These are phyloP conservation scores for Hyperopisus bebe DNA, from an alignment of 2,113 vertebrate genomes.

Conservation along the genomic window DNA sequence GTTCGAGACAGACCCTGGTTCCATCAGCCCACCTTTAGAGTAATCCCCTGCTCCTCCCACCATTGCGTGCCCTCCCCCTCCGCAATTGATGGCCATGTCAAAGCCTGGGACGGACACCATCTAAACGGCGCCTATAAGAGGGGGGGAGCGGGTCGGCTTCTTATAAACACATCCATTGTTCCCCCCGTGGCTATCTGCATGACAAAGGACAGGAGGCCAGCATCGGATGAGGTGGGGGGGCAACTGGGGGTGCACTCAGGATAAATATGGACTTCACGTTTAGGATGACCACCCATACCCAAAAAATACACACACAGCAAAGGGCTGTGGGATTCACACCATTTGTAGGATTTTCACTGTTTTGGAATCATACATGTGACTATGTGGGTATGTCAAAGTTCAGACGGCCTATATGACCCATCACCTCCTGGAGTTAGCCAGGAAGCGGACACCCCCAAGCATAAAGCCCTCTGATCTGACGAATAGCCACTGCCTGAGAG, in stretches of 20 bases:
- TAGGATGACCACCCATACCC: not conserved
- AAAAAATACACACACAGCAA: not conserved
- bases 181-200: constrained; percentile 11
- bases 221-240: constrained; percentile 15
- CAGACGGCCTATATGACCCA: not conserved
- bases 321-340: not conserved
- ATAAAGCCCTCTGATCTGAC: not conserved
- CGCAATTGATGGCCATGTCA: constrained; percentile 28
- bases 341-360: not conserved
- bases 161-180: constrained; percentile 20
- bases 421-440: not conserved
- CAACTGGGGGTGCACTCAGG: not conserved
- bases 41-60: constrained; percentile 50
- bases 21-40: constrained; percentile 45
- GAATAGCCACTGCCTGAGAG: not conserved
- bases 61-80: constrained; percentile 26
- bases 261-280: not conserved
- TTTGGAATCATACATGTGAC: not conserved
- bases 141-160: not conserved
- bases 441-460: not conserved
- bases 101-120: constrained; percentile 19
- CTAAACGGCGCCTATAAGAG: constrained; percentile 6
- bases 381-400: not conserved
- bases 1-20: constrained; percentile 30
- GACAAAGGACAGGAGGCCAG: constrained; percentile 30